Evolutionary conservation across 2,797 vertebrate genomes (phyloP).

Genomic region (Pteronotus mesoamericanus): DNA sequence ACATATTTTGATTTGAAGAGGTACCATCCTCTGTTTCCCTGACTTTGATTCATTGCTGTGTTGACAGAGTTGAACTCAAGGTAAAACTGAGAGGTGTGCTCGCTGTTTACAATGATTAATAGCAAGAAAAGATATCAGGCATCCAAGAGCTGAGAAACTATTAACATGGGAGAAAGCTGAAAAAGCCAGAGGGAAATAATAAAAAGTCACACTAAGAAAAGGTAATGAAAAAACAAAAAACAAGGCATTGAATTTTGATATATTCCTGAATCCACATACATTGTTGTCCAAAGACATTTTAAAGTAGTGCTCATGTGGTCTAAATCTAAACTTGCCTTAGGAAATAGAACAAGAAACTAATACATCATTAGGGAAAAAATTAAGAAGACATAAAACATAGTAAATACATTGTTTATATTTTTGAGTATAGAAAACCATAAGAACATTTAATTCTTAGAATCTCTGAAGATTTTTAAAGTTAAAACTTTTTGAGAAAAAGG

Average conservation of each 20-base stretch:
- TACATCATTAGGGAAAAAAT: not conserved
- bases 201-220: slow-evolving; percentile 77
- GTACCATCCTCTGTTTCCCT: slow-evolving; percentile 54
- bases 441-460: not conserved
- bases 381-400: not conserved
- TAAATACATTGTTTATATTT: not conserved
- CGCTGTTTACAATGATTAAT: slow-evolving; percentile 93
- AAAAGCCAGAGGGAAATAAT: slow-evolving; percentile 86
- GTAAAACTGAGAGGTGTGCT: slow-evolving; percentile 77
- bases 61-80: slow-evolving; percentile 76
- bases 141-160: slow-evolving; percentile 82
- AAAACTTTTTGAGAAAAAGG: not conserved
- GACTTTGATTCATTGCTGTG: slow-evolving; percentile 76
- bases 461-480: not conserved
- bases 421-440: not conserved
- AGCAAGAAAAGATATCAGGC: slow-evolving; percentile 84
- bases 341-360: not conserved
- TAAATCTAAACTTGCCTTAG: slow-evolving; percentile 36
- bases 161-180: slow-evolving; percentile 84
- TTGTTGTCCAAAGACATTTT: slow-evolving; percentile 48
- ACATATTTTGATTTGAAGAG: slow-evolving; percentile 45
- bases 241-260: slow-evolving; percentile 62
- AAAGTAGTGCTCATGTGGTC: not conserved
- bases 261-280: slow-evolving; percentile 46
- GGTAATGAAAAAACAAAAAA: slow-evolving; percentile 55